Base-by-base conservation (phyloP, 1,140 invertebrate species). In the Bombus sylvicola region DNA sequence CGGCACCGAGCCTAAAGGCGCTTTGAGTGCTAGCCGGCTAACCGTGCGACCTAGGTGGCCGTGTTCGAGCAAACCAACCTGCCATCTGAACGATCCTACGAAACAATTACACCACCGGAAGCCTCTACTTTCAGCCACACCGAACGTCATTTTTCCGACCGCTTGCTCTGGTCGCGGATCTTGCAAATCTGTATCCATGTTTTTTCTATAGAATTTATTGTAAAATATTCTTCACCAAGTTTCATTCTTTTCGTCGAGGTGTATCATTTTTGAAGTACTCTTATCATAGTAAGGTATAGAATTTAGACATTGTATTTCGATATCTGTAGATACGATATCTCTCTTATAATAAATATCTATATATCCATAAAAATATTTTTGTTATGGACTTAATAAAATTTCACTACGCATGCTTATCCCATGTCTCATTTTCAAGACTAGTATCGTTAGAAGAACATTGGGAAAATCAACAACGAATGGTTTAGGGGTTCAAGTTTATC, bases 1-100 rank as follows among this genome's bases (percentile, higher is more conserved):
- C 88, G 91, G 78, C 88, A 87, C 76, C 87, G 87, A 87, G 87
- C 74, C 89, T 84, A 85, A 91, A 87, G 91, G 57, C 89, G 82
- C 89, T 92, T 91, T 91, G 83, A 92, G 90, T 78, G 91, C 87
- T 90, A 91, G 88, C 92, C 93, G 89, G 91, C 93, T 93, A 88
- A 91, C 91, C 66, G 91, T 69, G 88, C 94, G 89, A 93, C 92
- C 89, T 94, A 94, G 93, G 94, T 94, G 94, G 94, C 86, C 86
- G 85, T 82, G 76, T 72, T 76, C 77, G 62, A 87, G 73, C 75
- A 81, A 87, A 59, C 66, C 66, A 83, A 80, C 68, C 41, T 34
- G 79, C 66, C 64, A 31, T 37, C 62, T 13, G 41, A 64, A 83
- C 43, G 83, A 90, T 90, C 83, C 83, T 75, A 81, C 89, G 88